Evolutionary conservation across 2,113 vertebrate species (phyloP).

Genomic region (Tenrec ecaudatus): DNA sequence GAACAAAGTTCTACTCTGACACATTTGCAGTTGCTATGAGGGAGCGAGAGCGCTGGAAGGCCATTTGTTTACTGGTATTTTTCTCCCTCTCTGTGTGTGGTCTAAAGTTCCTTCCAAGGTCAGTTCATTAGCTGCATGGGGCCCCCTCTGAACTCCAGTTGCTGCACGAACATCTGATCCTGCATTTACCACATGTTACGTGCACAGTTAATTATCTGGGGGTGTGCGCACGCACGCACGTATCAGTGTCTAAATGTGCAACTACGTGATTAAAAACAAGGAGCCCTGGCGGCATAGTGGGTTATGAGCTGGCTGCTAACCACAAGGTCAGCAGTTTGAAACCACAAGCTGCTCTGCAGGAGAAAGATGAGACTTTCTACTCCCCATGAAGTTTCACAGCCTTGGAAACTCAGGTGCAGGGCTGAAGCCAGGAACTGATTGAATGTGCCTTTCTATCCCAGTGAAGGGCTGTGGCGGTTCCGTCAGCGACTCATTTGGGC

Average conservation of each 20-base stretch:
- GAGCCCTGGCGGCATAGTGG: no score
- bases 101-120: conserved; percentile 38
- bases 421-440: not conserved
- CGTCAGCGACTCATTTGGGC: no score
- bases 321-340: no score
- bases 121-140: not conserved
- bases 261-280: no score
- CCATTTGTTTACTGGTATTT: not conserved
- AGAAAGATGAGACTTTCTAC: no score
- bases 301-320: no score
- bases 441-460: no score
- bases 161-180: not conserved
- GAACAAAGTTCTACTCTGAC: not conserved
- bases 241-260: no score
- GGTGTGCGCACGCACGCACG: not conserved
- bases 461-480: no score
- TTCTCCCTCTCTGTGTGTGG: not conserved
- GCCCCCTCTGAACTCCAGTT: conserved; percentile 4
- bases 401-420: no score
- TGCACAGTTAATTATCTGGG: not conserved
- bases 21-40: not conserved
- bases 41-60: not conserved
- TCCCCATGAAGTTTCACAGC: no score
- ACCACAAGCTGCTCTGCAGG: no score
- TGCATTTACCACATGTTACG: conserved; percentile 26